Conservation (phyloP, 2,113 vertebrate species). For the Mesembrinibis cayennensis region DNA sequence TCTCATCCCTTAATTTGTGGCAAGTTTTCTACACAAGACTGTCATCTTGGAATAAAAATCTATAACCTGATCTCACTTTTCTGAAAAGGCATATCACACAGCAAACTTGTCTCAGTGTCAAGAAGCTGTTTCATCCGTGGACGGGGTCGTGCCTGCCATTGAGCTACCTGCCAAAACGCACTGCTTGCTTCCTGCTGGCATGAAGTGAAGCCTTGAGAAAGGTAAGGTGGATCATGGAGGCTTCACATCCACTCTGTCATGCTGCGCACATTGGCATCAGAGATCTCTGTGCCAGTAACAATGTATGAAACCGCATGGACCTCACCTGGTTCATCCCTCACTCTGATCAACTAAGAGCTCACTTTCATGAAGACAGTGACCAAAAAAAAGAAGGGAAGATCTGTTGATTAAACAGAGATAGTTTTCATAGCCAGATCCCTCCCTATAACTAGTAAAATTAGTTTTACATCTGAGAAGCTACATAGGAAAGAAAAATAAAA, state of each 20-base stretch:
- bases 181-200: background rate
- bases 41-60: background rate
- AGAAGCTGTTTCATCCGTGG: background rate
- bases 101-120: background rate
- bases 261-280: accelerated
- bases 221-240: background rate
- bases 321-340: background rate
- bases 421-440: background rate
- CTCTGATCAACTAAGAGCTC: background rate
- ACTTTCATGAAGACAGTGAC: background rate
- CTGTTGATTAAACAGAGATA: background rate
- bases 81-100: background rate
- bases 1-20: background rate
- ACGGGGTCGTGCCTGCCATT: background rate
- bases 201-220: background rate
- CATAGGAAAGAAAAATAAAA: background rate
- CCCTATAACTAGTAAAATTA: background rate
- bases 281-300: background rate
- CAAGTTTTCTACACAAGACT: background rate
- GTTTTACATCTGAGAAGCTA: background rate
- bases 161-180: background rate
- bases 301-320: accelerated
- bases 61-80: background rate
- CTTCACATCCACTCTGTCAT: background rate
- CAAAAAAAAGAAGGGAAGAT: background rate